Evolutionary conservation across 92 coral and sea anemone species (phyloP).

Genomic region (Heliopora coerulea): DNA sequence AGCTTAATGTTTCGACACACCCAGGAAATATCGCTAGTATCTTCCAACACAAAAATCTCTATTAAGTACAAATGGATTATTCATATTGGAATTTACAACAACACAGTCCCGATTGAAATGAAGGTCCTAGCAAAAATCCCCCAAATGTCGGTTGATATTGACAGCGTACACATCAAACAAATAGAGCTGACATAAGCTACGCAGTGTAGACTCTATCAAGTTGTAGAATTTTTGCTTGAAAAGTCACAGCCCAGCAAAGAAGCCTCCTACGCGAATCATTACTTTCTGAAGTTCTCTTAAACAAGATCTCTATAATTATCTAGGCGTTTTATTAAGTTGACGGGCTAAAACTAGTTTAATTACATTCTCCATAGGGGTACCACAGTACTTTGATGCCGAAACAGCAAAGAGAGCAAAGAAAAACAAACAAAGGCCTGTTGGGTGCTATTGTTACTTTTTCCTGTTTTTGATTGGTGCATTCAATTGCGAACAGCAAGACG

Average conservation of each 20-base stretch:
- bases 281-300: slow-evolving; percentile 27
- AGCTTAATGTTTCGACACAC: slow-evolving; percentile 27
- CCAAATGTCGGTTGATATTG: not conserved
- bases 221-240: not conserved
- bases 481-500: slow-evolving; percentile 22
- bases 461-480: slow-evolving; percentile 35
- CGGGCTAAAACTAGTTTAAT: slow-evolving; percentile 32
- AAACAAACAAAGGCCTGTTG: slow-evolving; percentile 35
- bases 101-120: not conserved
- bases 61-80: not conserved
- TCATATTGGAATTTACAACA: not conserved
- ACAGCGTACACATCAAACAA: not conserved
- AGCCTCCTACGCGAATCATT: slow-evolving; percentile 20
- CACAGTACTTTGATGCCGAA: slow-evolving; percentile 24
- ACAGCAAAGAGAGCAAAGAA: slow-evolving; percentile 30
- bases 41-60: not conserved
- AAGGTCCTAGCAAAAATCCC: not conserved
- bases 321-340: slow-evolving; percentile 42
- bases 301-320: slow-evolving; percentile 43
- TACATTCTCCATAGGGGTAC: slow-evolving; percentile 34
- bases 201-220: no score
- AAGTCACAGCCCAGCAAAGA: slow-evolving; percentile 14
- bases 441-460: slow-evolving; percentile 10
- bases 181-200: no score
- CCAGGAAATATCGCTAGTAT: slow-evolving; percentile 27